Base-by-base conservation (phyloP, 2,113 vertebrate genomes). In the Scomber japonicus region DNA sequence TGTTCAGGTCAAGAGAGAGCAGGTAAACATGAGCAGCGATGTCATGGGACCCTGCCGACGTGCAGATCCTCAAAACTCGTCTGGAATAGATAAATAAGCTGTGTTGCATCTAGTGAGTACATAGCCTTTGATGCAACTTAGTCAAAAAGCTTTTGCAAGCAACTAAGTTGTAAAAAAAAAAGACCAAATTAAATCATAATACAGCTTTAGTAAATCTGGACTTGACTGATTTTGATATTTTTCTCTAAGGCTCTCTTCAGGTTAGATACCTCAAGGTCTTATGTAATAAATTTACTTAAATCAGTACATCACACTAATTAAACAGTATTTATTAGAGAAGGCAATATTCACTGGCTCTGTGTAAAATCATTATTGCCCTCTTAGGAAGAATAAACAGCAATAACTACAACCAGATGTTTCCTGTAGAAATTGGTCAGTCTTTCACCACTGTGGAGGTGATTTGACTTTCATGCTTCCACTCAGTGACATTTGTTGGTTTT, bases 401-500 rank as follows among this genome's bases (percentile, higher is more conserved):
- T 46, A 46, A 73, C 12, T 50, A 11, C 6, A 40, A 40, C 35
- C 35, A 17, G 9, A 30, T 44, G 30, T 50, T 64, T 49, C 31
- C 60, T 60, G 15, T 30, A 30, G 19, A 72, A 30, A 40, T 40
- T 40, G 35, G 35, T 10, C 35, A 40, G 35, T 35, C 9, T 61
- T 13, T 54, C 21, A 24, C 6, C n/a, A 21, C 3, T 31, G 9
- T 31, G 59, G 11, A 61, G 14, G 3, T 40, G 24, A 55, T 75
- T 44, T 45, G 2, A 45, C 48, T 63, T 27, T 62, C 40, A 45
- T 35, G 9, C 40, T 66, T 35, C 24, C 27, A 24, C 27, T 69
- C 45, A 53, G n/a, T 54, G 40, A 19, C 40, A 55, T 64, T 30
- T 75, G 16, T 71, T 15, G 51, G 40, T 61, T 84, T 78, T 78